phyloP scores from a whole-genome alignment of 64 coral and sea anemone species.

The Anthopleura sola region DNA sequence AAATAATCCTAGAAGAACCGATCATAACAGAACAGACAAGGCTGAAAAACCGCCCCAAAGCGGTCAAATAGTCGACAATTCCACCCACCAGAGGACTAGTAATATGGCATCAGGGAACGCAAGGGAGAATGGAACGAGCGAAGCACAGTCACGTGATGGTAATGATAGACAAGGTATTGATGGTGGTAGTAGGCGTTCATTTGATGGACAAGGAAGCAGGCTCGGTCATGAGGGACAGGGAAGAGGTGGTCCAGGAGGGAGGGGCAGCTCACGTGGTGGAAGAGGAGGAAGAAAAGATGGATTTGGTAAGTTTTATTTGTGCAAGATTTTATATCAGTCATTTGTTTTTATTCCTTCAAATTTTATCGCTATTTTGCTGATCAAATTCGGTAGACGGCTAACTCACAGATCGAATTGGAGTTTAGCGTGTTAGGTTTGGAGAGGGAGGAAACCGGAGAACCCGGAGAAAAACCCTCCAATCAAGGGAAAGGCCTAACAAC shows the following conservation, averaged over 20 bases:
- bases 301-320: slow-evolving; percentile 20
- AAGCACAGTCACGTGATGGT: not conserved
- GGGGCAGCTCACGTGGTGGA: slow-evolving; percentile 53
- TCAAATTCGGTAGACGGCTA: no score
- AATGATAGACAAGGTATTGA: not conserved
- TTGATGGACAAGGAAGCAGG: not conserved
- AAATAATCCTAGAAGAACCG: not conserved
- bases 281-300: slow-evolving; percentile 36
- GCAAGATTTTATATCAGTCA: not conserved
- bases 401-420: no score
- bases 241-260: slow-evolving; percentile 40
- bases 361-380: no score
- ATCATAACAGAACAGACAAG: slow-evolving; percentile 20
- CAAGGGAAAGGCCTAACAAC: no score
- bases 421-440: no score
- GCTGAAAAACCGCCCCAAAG: not conserved
- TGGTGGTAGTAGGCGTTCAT: not conserved
- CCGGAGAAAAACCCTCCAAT: no score
- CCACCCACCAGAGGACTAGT: no score
- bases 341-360: not conserved
- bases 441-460: no score
- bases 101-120: not conserved
- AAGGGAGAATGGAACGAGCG: not conserved
- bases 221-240: not conserved
- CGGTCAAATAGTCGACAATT: not conserved